Conservation (phyloP, 1,140 invertebrate species). For the Ips typographus region DNA sequence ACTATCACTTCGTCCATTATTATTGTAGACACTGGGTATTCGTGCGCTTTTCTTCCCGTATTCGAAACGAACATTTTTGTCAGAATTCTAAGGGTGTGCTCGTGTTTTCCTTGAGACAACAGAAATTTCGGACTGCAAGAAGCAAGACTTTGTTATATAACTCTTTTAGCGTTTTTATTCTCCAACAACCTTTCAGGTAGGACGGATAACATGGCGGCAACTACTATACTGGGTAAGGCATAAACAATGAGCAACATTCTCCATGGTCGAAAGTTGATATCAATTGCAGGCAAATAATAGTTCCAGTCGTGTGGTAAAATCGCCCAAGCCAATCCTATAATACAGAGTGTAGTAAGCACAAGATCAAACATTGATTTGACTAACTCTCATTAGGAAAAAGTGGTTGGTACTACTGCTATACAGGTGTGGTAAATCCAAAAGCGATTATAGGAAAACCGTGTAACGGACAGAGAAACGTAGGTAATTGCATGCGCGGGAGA, state of each 20-base stretch:
- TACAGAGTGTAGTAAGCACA: no score
- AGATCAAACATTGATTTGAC: no score
- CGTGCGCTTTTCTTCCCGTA: conserved; percentile 60
- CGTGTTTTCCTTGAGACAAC: conserved; percentile 61
- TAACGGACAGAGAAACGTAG: no score
- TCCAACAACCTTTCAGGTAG: conserved; percentile 62
- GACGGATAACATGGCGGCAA: conserved; percentile 55
- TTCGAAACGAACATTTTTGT: conserved; percentile 54
- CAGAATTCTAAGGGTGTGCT: conserved; percentile 63
- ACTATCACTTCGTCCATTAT: conserved; percentile 35
- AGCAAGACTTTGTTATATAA: conserved; percentile 1
- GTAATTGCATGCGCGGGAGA: no score
- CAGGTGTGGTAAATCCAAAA: no score
- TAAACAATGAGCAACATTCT: conserved; percentile 59
- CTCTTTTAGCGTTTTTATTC: not conserved
- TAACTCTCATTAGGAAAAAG: no score
- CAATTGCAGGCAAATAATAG: conserved; percentile 35
- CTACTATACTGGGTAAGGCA: conserved; percentile 55
- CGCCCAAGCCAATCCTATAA: conserved; percentile 61
- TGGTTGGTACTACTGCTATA: no score
- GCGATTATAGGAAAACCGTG: no score
- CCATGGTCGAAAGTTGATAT: conserved; percentile 61
- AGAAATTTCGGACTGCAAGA: conserved; percentile 69
- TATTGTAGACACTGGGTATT: conserved; percentile 60
- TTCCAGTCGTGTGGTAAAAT: conserved; percentile 57